Evolutionary conservation across 2,888 invertebrate species (phyloP).

Genomic region (Tanypteryx hageni): DNA sequence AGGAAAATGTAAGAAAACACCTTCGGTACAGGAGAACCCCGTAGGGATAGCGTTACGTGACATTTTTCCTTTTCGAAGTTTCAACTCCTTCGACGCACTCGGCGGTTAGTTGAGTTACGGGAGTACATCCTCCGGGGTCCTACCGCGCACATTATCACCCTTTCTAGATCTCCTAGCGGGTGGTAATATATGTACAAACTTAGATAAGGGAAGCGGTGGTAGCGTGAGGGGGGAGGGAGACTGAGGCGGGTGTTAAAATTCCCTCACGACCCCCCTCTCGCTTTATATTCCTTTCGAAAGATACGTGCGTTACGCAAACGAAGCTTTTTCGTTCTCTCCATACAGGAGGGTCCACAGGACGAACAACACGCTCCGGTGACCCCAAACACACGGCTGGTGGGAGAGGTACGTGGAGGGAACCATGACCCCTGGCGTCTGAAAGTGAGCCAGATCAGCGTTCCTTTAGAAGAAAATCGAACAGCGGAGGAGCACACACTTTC

Average conservation of each 20-base stretch:
- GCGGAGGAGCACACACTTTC: neutral
- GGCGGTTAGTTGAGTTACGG: neutral
- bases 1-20: neutral
- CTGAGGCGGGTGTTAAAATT: neutral
- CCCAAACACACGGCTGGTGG: neutral
- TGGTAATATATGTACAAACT: too few species aligned
- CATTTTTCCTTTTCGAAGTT: too few species aligned
- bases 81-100: neutral
- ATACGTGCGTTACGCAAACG: neutral
- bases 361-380: constrained; percentile 1
- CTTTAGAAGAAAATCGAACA: neutral
- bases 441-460: neutral
- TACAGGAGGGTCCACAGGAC: neutral
- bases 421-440: neutral
- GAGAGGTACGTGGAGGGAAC: neutral
- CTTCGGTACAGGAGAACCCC: too few species aligned
- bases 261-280: neutral
- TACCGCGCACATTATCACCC: neutral
- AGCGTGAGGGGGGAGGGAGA: neutral
- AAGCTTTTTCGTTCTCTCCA: neutral
- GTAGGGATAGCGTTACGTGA: too few species aligned
- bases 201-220: neutral
- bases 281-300: neutral
- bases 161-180: neutral
- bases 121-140: neutral